Evolutionary conservation across 2,888 invertebrate species (phyloP).

Genomic region (Tenthredo notha): DNA sequence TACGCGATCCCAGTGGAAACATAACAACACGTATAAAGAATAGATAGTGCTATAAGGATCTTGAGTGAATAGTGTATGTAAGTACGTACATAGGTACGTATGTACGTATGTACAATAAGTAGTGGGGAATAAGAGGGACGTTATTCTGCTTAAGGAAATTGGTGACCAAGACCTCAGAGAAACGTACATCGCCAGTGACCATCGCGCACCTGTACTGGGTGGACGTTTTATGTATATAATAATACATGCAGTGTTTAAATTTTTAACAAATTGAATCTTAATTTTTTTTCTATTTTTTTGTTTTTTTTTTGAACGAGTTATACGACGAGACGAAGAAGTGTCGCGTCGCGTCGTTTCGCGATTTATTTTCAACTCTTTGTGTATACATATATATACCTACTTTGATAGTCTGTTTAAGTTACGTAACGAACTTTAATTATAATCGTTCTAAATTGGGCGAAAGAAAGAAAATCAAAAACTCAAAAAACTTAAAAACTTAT

Average conservation of each 20-base stretch:
- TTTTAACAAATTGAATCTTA: neutral
- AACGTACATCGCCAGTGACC: constrained; percentile 58
- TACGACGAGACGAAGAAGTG: neutral
- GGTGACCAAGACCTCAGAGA: constrained; percentile 54
- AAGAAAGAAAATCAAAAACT: neutral
- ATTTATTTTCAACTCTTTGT: neutral
- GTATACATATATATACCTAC: neutral
- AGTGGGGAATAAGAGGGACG: constrained; percentile 57
- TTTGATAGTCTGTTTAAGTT: neutral
- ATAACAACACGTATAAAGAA: constrained; percentile 20
- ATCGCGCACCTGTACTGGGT: constrained; percentile 55
- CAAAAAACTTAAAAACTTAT: neutral
- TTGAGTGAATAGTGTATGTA: constrained; percentile 19
- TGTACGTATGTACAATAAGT: neutral
- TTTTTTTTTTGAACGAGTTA: neutral
- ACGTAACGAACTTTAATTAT: neutral
- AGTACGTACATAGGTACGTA: neutral
- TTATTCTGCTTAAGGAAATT: constrained; percentile 57
- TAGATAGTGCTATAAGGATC: constrained; percentile 33
- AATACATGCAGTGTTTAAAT: neutral
- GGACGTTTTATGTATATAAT: constrained; percentile 46
- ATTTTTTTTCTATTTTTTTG: no score
- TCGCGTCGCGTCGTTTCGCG: neutral
- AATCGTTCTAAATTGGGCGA: neutral
- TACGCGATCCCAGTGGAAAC: neutral